Percentiles rank a stretch among this genome's conserved stretches.
These are phyloP conservation scores for Campoplex capitator DNA, from an alignment of 2,888 invertebrate species.

Conservation along the genomic window DNA sequence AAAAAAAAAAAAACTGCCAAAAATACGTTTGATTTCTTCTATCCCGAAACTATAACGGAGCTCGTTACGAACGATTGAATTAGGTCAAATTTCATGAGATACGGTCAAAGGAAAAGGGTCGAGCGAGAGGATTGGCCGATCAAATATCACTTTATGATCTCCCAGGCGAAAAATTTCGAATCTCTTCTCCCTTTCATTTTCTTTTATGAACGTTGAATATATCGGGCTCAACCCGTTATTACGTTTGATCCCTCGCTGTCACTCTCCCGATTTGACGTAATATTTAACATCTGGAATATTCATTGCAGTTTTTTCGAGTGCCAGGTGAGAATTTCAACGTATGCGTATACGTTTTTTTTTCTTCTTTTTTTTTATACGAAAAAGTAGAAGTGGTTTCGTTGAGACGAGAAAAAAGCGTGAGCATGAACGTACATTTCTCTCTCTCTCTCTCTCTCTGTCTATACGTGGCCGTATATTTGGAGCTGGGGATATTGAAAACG, in stretches of 20 bases:
- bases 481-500: slow-evolving; percentile 55
- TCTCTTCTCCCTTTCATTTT: not conserved
- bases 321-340: slow-evolving; percentile 39
- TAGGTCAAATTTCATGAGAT: slow-evolving; percentile 31
- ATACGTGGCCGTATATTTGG: slow-evolving; percentile 31
- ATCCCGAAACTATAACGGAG: not conserved
- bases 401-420: not conserved
- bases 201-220: not conserved
- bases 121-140: slow-evolving; percentile 57
- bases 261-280: slow-evolving; percentile 25
- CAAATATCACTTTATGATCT: slow-evolving; percentile 65
- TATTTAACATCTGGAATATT: slow-evolving; percentile 17
- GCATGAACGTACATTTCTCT: slow-evolving; percentile 16
- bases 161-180: not conserved
- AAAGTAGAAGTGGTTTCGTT: slow-evolving; percentile 24
- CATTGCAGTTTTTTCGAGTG: slow-evolving; percentile 29
- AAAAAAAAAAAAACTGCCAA: not conserved
- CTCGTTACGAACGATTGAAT: slow-evolving; percentile 1
- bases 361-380: not conserved
- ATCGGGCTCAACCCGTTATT: slow-evolving; percentile 9
- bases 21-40: not conserved
- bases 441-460: not conserved
- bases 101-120: slow-evolving; percentile 8
- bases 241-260: slow-evolving; percentile 23
- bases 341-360: not conserved